Base-by-base conservation (phyloP, 1,140 invertebrate genomes). In the Pseudomyrmex gracilis region DNA sequence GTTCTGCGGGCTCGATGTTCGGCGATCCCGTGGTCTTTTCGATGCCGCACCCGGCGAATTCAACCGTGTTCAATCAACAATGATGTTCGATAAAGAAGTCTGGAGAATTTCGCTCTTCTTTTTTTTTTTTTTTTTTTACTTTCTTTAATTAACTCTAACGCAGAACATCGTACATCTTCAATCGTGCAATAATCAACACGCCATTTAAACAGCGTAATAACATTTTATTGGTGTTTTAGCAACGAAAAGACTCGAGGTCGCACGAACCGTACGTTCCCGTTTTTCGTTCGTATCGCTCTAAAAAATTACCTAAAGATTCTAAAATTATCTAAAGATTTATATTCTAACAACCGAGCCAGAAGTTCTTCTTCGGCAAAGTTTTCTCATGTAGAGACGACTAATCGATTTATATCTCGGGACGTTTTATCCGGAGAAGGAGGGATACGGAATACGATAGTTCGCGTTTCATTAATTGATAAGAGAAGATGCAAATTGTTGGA, bases 1-100 rank as follows among this genome's bases (percentile, higher is more conserved):
- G 90, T 93, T 93, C 87, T 88, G 87, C 84, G 77, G 90, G 88
- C 76, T 58, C 12, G 47, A 47, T 15, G 47, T 76, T 10, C 57
- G 34, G 20, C 43, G 80, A 76, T 63, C 58, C 34, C 22, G 34
- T 53, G 55, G 15, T 22, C 71, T 20, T 76, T 76, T 53, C 78
- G n/a, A 45, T 58, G 82, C 51, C 49, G 22, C 61, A 13, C 45
- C 17, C 51, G 43, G 58, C 43, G 70, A 22, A 22, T 67, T 51
- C 8, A 74, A 74, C 55, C n/a, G 58, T 34, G 55, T 7, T 20
- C 34, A 7, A 34, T 34, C 34, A 34, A 34, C 34, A 34, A 34
- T 34, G 34, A 4, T 34, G 34, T 34, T 34, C 34, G 34, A 34
- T 34, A 34, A 34, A 34, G 34, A 34, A 34, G 34, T 34, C 5